These are phyloP conservation scores for Lacerta agilis DNA, from an alignment of 2,797 vertebrate species.

Conservation along the genomic window DNA sequence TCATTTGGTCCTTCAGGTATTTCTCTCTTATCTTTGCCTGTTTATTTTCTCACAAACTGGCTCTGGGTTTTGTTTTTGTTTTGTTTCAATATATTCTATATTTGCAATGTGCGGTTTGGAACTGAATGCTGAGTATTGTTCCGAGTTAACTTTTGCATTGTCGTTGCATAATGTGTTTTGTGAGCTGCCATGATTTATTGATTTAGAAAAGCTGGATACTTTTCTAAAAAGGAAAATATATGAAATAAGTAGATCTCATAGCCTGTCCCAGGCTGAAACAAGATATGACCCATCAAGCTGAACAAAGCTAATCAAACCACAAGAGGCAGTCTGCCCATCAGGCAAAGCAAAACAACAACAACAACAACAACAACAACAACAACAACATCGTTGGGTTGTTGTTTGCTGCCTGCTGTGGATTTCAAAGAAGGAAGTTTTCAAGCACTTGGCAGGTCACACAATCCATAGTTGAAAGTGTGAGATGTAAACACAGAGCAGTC, in stretches of 20 bases:
- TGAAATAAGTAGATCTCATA: too few relatives aligned
- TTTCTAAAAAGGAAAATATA: too few relatives aligned
- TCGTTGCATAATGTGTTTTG: neutral
- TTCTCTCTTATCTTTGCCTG: too few relatives aligned
- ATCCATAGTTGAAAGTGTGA: neutral
- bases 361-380: neutral
- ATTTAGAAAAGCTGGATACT: neutral
- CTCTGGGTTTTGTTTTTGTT: neutral
- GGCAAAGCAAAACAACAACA: neutral
- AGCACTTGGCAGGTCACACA: neutral
- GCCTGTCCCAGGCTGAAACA: neutral
- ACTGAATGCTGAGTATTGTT: neutral
- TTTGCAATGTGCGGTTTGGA: neutral
- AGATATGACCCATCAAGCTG: neutral
- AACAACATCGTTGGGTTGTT: too few relatives aligned
- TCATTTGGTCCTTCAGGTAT: too few relatives aligned
- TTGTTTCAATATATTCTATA: neutral
- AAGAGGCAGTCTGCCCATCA: neutral
- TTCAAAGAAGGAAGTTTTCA: neutral
- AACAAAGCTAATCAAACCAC: neutral
- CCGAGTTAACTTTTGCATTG: neutral
- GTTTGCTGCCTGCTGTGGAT: neutral
- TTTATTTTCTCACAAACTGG: too few relatives aligned
- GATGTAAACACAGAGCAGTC: too few relatives aligned
- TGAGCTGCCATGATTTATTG: neutral